A percentile compares a stretch with the other conserved stretches of the same genome.
Evolutionary conservation across 1,140 invertebrate species (phyloP).

Genomic region (Penaeus indicus): DNA sequence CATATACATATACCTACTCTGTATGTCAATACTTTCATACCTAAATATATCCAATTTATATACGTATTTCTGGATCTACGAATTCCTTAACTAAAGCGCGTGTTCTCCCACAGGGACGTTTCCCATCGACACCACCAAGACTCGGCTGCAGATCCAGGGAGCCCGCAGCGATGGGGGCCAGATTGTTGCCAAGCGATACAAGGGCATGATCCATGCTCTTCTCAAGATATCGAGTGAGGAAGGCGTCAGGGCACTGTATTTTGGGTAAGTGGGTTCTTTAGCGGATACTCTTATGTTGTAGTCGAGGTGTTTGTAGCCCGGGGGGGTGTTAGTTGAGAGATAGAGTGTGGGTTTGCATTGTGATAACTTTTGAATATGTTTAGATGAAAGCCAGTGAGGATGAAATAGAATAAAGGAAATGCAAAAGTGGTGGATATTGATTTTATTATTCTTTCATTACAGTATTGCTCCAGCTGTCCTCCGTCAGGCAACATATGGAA

Average conservation of each 20-base stretch:
- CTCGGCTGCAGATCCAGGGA: slow-evolving; percentile 92
- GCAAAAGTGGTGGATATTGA: not conserved
- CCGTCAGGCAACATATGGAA: slow-evolving; percentile 94
- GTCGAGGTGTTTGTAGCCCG: too few relatives aligned
- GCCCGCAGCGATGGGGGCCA: slow-evolving; percentile 61
- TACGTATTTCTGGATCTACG: too few relatives aligned
- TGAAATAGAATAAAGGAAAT: not conserved
- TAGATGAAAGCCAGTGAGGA: too few relatives aligned
- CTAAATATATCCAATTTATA: too few relatives aligned
- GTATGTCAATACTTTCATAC: not conserved
- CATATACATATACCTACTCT: not conserved
- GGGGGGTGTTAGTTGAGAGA: too few relatives aligned
- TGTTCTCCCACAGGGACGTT: slow-evolving; percentile 87
- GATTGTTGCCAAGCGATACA: slow-evolving; percentile 78
- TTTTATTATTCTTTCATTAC: slow-evolving; percentile 68
- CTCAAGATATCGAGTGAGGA: slow-evolving; percentile 85
- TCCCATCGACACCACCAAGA: slow-evolving; percentile 96
- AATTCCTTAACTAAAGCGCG: slow-evolving; percentile 15
- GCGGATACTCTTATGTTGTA: too few relatives aligned
- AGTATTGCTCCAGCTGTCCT: slow-evolving; percentile 93
- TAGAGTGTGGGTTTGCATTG: too few relatives aligned
- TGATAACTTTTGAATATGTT: too few relatives aligned
- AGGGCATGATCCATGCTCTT: slow-evolving; percentile 92
- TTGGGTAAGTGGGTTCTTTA: slow-evolving; percentile 77
- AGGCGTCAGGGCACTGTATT: slow-evolving; percentile 83